Percentiles rank a stretch among this genome's conserved stretches.
These are phyloP conservation scores for Eucidaris tribuloides DNA, from an alignment of 35 echinoderm and acorn worm genomes.

Conservation along the genomic window DNA sequence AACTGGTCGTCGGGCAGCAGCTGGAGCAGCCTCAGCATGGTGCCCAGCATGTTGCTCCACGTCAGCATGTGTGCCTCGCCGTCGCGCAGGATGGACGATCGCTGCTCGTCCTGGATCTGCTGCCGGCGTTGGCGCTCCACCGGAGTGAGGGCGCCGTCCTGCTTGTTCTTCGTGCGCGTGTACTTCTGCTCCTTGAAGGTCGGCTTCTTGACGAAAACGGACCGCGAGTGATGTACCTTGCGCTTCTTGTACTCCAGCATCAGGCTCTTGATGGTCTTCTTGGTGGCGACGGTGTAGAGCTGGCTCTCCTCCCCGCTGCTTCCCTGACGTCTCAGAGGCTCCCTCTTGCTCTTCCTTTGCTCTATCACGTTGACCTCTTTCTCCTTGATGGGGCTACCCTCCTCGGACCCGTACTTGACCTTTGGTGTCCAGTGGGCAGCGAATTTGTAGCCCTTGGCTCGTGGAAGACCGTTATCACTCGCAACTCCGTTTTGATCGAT, in stretches of 20 bases:
- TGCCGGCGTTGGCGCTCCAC: constrained; percentile 71
- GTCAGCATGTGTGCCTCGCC: constrained; percentile 79
- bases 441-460: constrained; percentile 63
- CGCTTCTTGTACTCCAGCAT: constrained; percentile 99
- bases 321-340: constrained; percentile 6
- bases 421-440: constrained; percentile 96
- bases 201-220: constrained; percentile 91
- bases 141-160: constrained; percentile 32
- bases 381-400: constrained; percentile 26
- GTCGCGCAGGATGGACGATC: constrained; percentile 67
- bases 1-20: constrained; percentile 80
- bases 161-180: constrained; percentile 46
- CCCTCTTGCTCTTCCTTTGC: constrained; percentile 19
- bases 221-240: constrained; percentile 89
- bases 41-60: constrained; percentile 93
- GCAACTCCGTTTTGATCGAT: background rate
- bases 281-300: constrained; percentile 86
- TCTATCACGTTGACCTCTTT: constrained; percentile 65
- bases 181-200: constrained; percentile 96
- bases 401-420: constrained; percentile 51
- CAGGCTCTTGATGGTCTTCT: constrained; percentile 97
- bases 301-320: constrained; percentile 33
- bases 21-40: constrained; percentile 86
- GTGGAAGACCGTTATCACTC: background rate
- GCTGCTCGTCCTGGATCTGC: constrained; percentile 86